Conservation (phyloP, 2,888 invertebrate species). For the Byasa hedistus region DNA sequence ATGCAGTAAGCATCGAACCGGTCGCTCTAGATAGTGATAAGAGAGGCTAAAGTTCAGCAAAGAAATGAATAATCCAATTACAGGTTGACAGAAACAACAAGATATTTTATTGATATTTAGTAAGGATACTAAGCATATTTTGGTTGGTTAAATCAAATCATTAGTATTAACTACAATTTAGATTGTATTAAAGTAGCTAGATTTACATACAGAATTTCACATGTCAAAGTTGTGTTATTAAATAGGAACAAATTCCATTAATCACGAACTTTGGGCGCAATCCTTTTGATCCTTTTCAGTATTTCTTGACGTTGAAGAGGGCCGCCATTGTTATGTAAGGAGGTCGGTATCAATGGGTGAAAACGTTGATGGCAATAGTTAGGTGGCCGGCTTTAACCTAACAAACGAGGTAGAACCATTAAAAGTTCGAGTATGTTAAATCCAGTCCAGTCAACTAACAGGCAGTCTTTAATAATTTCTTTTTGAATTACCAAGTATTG, state of each 20-base stretch:
- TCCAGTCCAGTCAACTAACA: neutral
- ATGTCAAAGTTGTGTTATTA: neutral
- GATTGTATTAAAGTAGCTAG: neutral
- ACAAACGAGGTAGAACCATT: neutral
- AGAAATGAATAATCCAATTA: too few species aligned
- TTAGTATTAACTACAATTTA: neutral
- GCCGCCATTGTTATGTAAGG: slow-evolving; percentile 16
- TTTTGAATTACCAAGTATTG: too few species aligned
- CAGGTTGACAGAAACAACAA: too few species aligned
- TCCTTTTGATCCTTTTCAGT: slow-evolving; percentile 10
- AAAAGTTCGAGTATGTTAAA: neutral
- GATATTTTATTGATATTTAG: too few species aligned
- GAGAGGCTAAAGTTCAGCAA: too few species aligned
- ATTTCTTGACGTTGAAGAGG: slow-evolving; percentile 34
- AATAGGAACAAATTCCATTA: slow-evolving; percentile 6
- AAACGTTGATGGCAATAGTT: neutral
- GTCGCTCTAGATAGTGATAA: too few species aligned
- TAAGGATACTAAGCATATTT: neutral
- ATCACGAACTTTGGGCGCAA: slow-evolving; percentile 7
- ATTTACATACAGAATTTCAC: neutral
- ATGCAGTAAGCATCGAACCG: too few species aligned
- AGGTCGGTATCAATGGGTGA: neutral
- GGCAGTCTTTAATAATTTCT: too few species aligned
- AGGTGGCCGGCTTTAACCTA: neutral
- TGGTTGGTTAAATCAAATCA: neutral